A percentile compares a stretch with the other conserved stretches of the same genome.
These are phyloP conservation scores for Dermochelys coriacea DNA, from an alignment of 2,797 vertebrate genomes.

Conservation along the genomic window DNA sequence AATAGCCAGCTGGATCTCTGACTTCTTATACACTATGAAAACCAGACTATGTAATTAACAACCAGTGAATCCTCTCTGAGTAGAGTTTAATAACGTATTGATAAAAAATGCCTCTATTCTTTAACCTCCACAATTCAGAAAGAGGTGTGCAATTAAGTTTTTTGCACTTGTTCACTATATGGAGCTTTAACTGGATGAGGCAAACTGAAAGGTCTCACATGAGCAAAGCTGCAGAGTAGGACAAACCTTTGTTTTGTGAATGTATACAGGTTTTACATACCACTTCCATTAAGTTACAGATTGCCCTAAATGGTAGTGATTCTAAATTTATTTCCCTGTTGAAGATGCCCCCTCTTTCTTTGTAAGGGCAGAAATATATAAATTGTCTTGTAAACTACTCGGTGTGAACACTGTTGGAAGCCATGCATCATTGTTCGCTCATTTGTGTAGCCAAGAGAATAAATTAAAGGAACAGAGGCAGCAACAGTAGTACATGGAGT, in stretches of 20 bases:
- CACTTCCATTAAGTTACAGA: background rate
- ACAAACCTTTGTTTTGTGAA: background rate
- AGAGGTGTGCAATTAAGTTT: background rate
- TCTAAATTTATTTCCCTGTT: background rate
- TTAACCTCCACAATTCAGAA: background rate
- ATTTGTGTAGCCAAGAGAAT: background rate
- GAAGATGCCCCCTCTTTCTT: background rate
- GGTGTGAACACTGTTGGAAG: background rate
- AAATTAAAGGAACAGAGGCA: background rate
- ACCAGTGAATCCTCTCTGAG: background rate
- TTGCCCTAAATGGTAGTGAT: background rate
- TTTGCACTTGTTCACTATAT: background rate
- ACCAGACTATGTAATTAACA: background rate
- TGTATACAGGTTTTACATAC: background rate
- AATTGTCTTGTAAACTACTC: background rate
- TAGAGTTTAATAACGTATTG: background rate
- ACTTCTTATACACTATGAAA: background rate
- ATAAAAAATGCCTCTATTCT: background rate
- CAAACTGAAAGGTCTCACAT: background rate
- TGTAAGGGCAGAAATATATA: background rate
- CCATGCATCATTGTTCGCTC: background rate
- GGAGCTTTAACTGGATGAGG: background rate
- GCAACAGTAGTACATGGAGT: background rate
- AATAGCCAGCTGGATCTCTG: background rate
- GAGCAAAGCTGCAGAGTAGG: background rate